Conservation (phyloP, 1,140 invertebrate genomes). For the Cotesia glomerata region DNA sequence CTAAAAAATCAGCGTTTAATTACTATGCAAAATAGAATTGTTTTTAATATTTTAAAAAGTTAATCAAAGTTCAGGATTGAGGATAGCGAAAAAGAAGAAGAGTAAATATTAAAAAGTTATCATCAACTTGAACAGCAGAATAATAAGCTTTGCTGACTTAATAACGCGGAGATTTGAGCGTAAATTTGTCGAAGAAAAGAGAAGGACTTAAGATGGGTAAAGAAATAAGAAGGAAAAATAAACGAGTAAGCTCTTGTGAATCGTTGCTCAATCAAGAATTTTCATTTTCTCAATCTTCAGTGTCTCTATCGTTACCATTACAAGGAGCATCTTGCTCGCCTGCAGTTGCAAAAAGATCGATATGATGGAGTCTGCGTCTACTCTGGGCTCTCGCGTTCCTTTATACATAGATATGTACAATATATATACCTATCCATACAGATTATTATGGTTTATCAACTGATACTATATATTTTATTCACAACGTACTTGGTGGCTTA, state of each 20-base stretch:
- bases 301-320: constrained; percentile 18
- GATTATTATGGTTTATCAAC: no score
- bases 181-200: neutral
- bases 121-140: neutral
- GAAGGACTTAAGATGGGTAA: no score
- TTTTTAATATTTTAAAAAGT: no score
- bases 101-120: neutral
- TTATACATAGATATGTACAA: no score
- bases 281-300: constrained; percentile 31
- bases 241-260: neutral
- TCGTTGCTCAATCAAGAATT: constrained; percentile 10
- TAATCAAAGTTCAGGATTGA: no score
- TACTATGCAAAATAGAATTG: no score
- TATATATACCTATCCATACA: no score
- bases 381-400: no score
- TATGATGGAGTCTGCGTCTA: constrained; percentile 62
- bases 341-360: constrained; percentile 47
- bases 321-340: neutral
- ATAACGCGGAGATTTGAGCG: neutral
- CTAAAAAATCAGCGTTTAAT: no score
- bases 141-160: constrained; percentile 1
- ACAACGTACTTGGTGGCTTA: no score
- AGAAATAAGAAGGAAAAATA: neutral
- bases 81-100: neutral
- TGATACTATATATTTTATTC: no score